phyloP scores from a whole-genome alignment of 2,113 vertebrate species.

The Scomber colias region DNA sequence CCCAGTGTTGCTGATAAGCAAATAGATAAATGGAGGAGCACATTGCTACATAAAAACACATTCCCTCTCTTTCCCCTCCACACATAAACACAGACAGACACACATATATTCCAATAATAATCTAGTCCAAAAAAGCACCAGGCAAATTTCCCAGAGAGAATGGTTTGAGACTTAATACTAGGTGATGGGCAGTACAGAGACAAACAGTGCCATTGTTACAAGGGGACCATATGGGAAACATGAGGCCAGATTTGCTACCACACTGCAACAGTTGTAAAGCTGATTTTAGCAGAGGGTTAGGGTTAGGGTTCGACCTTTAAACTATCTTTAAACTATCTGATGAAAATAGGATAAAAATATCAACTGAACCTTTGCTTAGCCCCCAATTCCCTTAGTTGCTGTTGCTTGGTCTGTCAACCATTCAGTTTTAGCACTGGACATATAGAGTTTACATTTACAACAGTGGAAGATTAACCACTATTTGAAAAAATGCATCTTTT shows the following conservation, averaged over 20 bases:
- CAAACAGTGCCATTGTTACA: constrained; percentile 55
- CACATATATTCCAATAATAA: constrained; percentile 54
- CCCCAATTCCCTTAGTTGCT: not conserved
- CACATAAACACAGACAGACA: constrained; percentile 40
- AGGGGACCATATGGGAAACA: constrained; percentile 42
- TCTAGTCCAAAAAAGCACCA: constrained; percentile 46
- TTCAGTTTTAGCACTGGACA: not conserved
- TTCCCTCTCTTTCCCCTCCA: constrained; percentile 34
- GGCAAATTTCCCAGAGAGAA: constrained; percentile 59
- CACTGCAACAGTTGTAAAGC: constrained; percentile 2
- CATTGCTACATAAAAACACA: constrained; percentile 2
- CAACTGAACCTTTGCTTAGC: not conserved
- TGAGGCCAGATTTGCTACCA: constrained; percentile 17
- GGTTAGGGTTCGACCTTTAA: not conserved
- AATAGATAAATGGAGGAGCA: constrained; percentile 51
- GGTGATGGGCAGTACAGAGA: constrained; percentile 46
- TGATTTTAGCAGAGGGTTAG: constrained; percentile 3
- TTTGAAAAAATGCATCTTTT: not conserved
- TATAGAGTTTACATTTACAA: not conserved
- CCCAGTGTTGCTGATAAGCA: constrained; percentile 47
- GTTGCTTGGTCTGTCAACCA: not conserved
- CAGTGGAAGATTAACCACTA: not conserved
- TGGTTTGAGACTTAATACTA: constrained; percentile 48
- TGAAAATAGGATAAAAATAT: too few species aligned
- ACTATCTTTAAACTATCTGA: not conserved